A percentile compares a stretch with the other conserved stretches of the same genome.
Conservation (phyloP, 1,140 invertebrate species). For the Coenobita brevimanus region DNA sequence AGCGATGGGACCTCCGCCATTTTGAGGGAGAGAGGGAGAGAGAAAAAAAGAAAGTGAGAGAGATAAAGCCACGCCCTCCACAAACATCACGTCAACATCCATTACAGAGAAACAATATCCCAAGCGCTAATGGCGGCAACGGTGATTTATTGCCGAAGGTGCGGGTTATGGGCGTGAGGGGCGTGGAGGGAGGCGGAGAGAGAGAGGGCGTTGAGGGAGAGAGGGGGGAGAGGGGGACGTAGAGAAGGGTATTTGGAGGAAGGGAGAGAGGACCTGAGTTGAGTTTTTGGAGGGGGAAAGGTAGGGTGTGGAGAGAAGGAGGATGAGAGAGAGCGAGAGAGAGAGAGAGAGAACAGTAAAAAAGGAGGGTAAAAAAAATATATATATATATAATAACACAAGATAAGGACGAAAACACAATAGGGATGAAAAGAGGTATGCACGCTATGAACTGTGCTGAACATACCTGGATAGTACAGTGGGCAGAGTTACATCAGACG, state of each 20-base stretch:
- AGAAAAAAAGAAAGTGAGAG: too few relatives aligned
- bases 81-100: conserved; percentile 35
- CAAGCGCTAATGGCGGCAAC: conserved; percentile 14
- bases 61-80: neutral
- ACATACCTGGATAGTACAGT: too few relatives aligned
- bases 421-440: neutral
- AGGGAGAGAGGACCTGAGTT: too few relatives aligned
- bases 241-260: too few relatives aligned
- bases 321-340: too few relatives aligned
- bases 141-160: neutral
- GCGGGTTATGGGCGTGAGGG: neutral
- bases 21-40: too few relatives aligned
- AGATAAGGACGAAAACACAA: neutral
- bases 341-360: too few relatives aligned
- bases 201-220: neutral
- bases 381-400: neutral
- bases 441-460: too few relatives aligned
- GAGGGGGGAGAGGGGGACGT: neutral
- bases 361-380: neutral
- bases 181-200: neutral
- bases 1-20: too few relatives aligned
- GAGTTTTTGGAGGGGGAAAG: neutral
- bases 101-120: conserved; percentile 34
- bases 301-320: neutral
- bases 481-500: too few relatives aligned